These are phyloP conservation scores for Lophotriccus pileatus DNA, from an alignment of 2,797 vertebrate species.

Conservation along the genomic window DNA sequence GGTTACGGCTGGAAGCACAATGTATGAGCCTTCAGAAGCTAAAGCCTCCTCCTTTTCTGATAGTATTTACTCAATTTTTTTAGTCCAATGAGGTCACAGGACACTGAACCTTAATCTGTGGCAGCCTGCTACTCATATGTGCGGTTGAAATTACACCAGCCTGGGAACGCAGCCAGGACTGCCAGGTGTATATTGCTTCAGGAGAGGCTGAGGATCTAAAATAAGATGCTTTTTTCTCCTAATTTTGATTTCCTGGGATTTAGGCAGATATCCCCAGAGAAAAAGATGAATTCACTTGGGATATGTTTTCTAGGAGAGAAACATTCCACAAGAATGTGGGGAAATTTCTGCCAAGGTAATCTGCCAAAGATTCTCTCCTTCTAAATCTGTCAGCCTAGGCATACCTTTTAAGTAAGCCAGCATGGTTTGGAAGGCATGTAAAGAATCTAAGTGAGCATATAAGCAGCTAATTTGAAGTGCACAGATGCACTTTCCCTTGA, in stretches of 20 bases:
- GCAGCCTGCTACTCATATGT: not conserved
- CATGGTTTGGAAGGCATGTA: slow-evolving; percentile 28
- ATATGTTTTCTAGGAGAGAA: not conserved
- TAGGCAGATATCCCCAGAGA: not conserved
- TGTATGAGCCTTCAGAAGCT: not conserved
- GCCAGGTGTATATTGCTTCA: not conserved
- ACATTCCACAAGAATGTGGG: not conserved
- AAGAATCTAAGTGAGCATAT: slow-evolving; percentile 50
- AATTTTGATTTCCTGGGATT: not conserved
- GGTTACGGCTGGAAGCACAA: not conserved
- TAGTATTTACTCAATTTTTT: not conserved
- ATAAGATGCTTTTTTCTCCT: not conserved
- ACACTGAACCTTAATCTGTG: not conserved
- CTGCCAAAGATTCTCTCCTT: not conserved
- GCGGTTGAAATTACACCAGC: not conserved
- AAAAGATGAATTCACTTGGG: not conserved
- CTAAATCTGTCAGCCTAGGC: slow-evolving; percentile 13
- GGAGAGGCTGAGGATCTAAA: not conserved
- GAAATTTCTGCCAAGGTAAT: slow-evolving; percentile 11
- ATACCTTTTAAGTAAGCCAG: slow-evolving; percentile 7
- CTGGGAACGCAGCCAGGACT: not conserved
- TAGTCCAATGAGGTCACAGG: not conserved
- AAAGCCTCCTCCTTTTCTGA: not conserved
- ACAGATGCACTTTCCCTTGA: slow-evolving; percentile 17
- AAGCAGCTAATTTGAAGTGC: slow-evolving; percentile 55